phyloP scores from a whole-genome alignment of 2,113 vertebrate species.

The Mixornis gularis region DNA sequence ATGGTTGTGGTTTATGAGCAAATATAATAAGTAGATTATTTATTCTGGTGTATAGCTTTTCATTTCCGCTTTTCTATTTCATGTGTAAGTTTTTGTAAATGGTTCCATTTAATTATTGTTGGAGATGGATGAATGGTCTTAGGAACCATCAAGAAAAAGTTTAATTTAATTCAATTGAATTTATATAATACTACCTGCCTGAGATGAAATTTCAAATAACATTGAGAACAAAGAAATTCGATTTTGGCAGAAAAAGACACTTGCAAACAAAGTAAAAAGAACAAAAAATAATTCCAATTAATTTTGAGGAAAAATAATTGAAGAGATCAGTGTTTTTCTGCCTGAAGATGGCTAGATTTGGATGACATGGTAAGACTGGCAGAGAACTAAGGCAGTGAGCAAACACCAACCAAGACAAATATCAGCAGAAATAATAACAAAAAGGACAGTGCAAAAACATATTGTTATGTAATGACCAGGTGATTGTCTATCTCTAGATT shows the following conservation, averaged over 20 bases:
- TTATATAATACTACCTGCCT: background rate
- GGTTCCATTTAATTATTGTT: background rate
- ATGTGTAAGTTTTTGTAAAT: background rate
- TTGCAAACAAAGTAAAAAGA: background rate
- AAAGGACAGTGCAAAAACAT: background rate
- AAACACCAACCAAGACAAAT: background rate
- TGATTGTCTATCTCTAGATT: background rate
- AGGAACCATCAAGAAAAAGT: background rate
- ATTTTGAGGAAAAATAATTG: background rate
- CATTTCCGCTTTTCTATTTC: background rate
- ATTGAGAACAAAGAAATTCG: background rate
- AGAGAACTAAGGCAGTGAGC: background rate
- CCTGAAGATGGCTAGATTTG: background rate
- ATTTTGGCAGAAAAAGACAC: background rate
- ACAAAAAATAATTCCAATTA: background rate
- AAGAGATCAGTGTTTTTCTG: background rate
- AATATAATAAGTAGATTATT: background rate
- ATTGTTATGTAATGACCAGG: background rate
- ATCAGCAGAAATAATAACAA: background rate
- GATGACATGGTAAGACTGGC: background rate
- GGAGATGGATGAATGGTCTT: background rate
- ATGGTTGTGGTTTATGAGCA: background rate
- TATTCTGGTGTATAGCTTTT: background rate
- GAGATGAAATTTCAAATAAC: background rate
- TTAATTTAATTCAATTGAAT: background rate